Percentiles rank a stretch among this genome's conserved stretches.
Conservation (phyloP, 2,797 vertebrate species). For the Spea hammondii region DNA sequence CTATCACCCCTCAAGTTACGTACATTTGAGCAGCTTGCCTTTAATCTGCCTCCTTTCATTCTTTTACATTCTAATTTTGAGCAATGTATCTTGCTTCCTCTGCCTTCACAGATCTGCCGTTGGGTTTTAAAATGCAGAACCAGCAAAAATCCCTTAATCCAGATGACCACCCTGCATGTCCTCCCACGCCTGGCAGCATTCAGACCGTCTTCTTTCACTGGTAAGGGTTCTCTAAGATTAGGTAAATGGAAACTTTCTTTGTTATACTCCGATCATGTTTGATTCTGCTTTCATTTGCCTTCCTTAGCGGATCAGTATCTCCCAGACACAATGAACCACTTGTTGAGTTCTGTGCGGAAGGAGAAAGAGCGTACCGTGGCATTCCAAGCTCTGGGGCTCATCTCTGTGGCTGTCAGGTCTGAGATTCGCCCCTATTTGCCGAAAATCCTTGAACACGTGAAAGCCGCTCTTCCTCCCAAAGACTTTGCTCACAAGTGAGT, state of each 20-base stretch:
- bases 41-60: neutral
- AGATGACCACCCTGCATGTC: constrained; percentile 94
- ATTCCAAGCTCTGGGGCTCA: constrained; percentile 91
- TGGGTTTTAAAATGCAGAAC: constrained; percentile 95
- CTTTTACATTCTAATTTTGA: neutral
- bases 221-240: constrained; percentile 60
- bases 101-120: constrained; percentile 82
- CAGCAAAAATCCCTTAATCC: constrained; percentile 95
- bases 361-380: constrained; percentile 94
- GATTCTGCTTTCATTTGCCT: neutral
- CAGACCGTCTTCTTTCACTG: constrained; percentile 89
- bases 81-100: neutral
- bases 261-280: neutral
- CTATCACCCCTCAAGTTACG: no score
- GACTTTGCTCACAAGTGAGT: constrained; percentile 97
- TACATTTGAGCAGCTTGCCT: no score
- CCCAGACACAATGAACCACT: constrained; percentile 92
- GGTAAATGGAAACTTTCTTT: neutral
- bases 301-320: constrained; percentile 86
- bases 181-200: constrained; percentile 93
- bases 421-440: constrained; percentile 92
- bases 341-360: constrained; percentile 91
- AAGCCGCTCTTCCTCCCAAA: constrained; percentile 92
- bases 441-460: constrained; percentile 95
- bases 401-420: constrained; percentile 89